Conservation (phyloP, 2,888 invertebrate genomes). For the Drosophila vallismaia region DNA sequence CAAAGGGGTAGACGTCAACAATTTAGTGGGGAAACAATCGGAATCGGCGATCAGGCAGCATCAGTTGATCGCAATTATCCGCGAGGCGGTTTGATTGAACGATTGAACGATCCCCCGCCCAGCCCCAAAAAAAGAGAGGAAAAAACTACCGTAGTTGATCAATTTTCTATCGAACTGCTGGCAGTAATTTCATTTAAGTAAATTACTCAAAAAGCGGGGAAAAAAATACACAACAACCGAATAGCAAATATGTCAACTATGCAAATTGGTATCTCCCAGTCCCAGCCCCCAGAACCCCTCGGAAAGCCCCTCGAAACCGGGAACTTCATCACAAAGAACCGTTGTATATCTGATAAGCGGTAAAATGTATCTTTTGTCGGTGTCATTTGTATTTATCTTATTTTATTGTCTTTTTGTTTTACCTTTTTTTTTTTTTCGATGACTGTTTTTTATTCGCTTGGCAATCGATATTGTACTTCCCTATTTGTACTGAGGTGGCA, state of each 20-base stretch:
- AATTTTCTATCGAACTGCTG: constrained; percentile 64
- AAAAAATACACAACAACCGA: constrained; percentile 12
- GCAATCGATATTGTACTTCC: constrained; percentile 35
- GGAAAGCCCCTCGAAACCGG: background rate
- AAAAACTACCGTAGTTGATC: constrained; percentile 37
- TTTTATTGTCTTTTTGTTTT: constrained; percentile 14
- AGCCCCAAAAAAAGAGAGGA: background rate
- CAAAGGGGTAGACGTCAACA: constrained; percentile 2
- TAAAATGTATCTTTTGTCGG: constrained; percentile 37
- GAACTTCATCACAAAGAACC: background rate
- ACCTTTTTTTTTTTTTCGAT: constrained; percentile 10
- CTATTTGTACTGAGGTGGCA: constrained; percentile 18
- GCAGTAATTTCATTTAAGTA: constrained; percentile 31
- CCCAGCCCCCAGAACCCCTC: background rate
- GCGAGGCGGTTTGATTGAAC: constrained; percentile 60
- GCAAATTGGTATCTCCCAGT: constrained; percentile 18
- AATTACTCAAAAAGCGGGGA: constrained; percentile 12
- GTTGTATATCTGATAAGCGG: constrained; percentile 35
- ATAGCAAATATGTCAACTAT: constrained; percentile 28
- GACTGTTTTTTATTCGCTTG: constrained; percentile 15
- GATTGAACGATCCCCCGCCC: background rate
- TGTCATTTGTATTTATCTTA: constrained; percentile 29
- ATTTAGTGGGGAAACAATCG: constrained; percentile 51
- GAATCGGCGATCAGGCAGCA: constrained; percentile 39
- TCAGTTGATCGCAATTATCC: constrained; percentile 67